Evolutionary conservation across 1,140 invertebrate species (phyloP), one percentile per base, ranked within the genome.

Genomic region (Pogonomyrmex barbatus): DNA sequence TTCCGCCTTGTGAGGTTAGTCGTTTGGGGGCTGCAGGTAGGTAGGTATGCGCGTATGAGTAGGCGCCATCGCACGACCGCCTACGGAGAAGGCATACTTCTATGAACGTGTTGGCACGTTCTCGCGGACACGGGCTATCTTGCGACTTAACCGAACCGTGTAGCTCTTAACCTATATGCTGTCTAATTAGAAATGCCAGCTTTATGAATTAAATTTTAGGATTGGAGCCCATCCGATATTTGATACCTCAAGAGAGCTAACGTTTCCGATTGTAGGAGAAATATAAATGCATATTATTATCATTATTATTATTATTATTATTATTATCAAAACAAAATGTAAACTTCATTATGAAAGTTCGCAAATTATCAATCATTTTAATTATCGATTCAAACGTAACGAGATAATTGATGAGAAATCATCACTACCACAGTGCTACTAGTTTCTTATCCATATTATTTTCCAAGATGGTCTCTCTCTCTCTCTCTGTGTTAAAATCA

Each of bases 41-140:
- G 73, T 60, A 60, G 87, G 88, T 82, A 87, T 91, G 82, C 88
- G 84, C 68, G 30, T n/a, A n/a, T 81, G 83, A 91, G 90, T 91
- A 91, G 90, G 90, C 90, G 90, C 90, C 90, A 90, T 90, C 90
- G 78, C 79, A 73, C 67, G 73, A 91, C 87, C 90, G 90, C 88
- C 90, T 88, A 89, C 90, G 60, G 85, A 88, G 63, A 78, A 89
- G 47, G 68, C 81, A 39, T 83, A 91, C 88, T 91, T 88, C 86
- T 17, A 65, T 24, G 24, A 24, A 24, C 62, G n/a, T 36, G 9
- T 42, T 88, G 86, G 54, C 56, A 33, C 24, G 24, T 6, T 63
- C 30, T 5, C 24, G 3, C 83, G 77, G 77, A 86, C 85, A 89
- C 92, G 89, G 86, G 91, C 89, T 90, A 91, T 87, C 88, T 86